Conservation (phyloP, 2,797 vertebrate genomes). For the Triplophysa yarkandensis region DNA sequence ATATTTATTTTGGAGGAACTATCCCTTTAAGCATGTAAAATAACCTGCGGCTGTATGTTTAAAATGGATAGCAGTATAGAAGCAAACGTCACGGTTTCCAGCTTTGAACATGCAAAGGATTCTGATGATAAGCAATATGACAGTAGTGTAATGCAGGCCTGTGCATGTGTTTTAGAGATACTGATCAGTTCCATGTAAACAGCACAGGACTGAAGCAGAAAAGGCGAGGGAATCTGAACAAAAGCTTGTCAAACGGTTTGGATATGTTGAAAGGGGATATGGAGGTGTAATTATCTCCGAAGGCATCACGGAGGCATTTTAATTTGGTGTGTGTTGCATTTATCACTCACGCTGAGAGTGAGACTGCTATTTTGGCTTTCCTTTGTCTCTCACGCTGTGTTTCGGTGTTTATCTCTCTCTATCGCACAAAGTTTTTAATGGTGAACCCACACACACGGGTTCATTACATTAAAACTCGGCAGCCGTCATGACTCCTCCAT, state of each 20-base stretch:
- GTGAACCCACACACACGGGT: not conserved
- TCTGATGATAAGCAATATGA: too few species aligned
- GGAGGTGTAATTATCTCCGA: conserved; percentile 47
- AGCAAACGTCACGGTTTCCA: too few species aligned
- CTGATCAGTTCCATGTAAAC: conserved; percentile 11
- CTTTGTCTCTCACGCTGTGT: conserved; percentile 7
- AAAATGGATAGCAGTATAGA: too few species aligned
- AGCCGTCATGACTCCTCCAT: not conserved
- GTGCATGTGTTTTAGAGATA: not conserved
- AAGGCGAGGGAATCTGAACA: conserved; percentile 19
- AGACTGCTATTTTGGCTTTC: conserved; percentile 33
- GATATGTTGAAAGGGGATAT: conserved; percentile 46
- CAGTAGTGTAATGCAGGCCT: not conserved
- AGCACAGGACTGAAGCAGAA: conserved; percentile 8
- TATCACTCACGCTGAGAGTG: conserved; percentile 45
- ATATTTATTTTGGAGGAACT: too few species aligned
- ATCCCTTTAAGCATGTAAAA: too few species aligned
- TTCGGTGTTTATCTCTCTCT: not conserved
- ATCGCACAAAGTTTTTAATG: not conserved
- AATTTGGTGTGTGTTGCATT: conserved; percentile 51
- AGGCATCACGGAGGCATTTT: conserved; percentile 50
- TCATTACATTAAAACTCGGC: not conserved
- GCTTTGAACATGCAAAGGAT: not conserved
- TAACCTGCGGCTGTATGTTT: too few species aligned
- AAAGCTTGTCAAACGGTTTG: conserved; percentile 43